phyloP scores from a whole-genome alignment of 2,888 invertebrate genomes.

The Erebia ligea region DNA sequence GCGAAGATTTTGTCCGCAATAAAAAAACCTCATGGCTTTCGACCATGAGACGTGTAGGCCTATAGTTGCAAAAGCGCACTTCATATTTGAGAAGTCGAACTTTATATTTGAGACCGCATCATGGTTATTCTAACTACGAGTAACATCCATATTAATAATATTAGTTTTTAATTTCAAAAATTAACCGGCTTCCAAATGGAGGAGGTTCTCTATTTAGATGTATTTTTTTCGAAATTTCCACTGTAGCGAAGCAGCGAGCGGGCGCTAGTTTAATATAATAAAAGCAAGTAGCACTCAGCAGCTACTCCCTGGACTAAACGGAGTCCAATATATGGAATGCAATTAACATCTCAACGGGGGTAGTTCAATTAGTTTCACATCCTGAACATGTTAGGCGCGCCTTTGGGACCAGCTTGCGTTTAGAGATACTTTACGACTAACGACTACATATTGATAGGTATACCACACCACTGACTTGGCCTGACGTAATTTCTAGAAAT shows the following conservation, averaged over 20 bases:
- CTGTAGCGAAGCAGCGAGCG: background rate
- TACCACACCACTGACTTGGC: too few relatives aligned
- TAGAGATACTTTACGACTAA: background rate
- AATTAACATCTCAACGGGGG: conserved; percentile 40
- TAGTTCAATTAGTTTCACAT: conserved; percentile 40
- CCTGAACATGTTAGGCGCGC: conserved; percentile 27
- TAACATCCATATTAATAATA: too few relatives aligned
- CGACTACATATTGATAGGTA: background rate
- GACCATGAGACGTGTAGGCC: too few relatives aligned
- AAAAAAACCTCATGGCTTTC: too few relatives aligned
- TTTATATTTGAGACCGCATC: too few relatives aligned
- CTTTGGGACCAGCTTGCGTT: conserved; percentile 23
- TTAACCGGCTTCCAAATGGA: too few relatives aligned
- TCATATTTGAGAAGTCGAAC: too few relatives aligned
- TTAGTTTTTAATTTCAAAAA: too few relatives aligned
- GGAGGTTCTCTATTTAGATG: background rate
- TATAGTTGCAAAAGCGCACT: too few relatives aligned
- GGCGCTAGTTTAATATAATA: background rate
- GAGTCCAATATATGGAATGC: conserved; percentile 30
- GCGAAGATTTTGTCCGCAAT: too few relatives aligned
- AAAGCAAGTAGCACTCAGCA: background rate
- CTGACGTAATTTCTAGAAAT: too few relatives aligned
- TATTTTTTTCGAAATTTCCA: background rate
- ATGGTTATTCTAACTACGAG: too few relatives aligned
- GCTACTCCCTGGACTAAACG: conserved; percentile 15